Evolutionary conservation across 2,888 invertebrate genomes (phyloP).

Genomic region (Synergus gifuensis): DNA sequence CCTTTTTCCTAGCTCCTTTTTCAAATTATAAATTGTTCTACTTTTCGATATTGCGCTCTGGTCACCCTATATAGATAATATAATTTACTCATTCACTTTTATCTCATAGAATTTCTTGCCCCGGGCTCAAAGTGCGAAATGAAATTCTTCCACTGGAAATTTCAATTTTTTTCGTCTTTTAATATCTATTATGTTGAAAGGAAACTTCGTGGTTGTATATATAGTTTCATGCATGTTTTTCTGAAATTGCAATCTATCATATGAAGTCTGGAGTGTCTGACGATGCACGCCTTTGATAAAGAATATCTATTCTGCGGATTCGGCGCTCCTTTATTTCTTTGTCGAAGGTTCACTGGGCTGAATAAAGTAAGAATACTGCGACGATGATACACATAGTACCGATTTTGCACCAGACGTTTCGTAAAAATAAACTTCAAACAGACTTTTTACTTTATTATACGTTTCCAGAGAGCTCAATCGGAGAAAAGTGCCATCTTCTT

Average conservation of each 20-base stretch:
- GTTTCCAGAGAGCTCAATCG: constrained; percentile 10
- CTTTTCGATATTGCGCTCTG: too few relatives aligned
- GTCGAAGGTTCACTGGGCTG: constrained; percentile 19
- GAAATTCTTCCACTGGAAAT: background rate
- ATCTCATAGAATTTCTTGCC: too few relatives aligned
- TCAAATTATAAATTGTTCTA: too few relatives aligned
- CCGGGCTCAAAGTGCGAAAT: too few relatives aligned
- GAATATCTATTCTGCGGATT: constrained; percentile 25
- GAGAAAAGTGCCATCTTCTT: constrained; percentile 10
- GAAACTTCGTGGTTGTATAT: background rate
- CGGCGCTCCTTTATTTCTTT: constrained; percentile 17
- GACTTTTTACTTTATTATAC: constrained; percentile 12
- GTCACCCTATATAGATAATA: too few relatives aligned
- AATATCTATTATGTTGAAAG: background rate
- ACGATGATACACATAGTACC: constrained; percentile 24
- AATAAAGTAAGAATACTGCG: constrained; percentile 34
- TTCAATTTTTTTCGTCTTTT: background rate
- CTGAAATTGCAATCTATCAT: constrained; percentile 18
- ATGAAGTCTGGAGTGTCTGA: background rate
- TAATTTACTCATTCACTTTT: too few relatives aligned
- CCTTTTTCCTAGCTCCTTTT: too few relatives aligned
- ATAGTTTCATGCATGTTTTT: background rate
- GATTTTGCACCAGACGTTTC: constrained; percentile 29
- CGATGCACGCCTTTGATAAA: constrained; percentile 17
- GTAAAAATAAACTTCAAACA: constrained; percentile 38